A percentile compares a stretch with the other conserved stretches of the same genome.
Conservation (phyloP, 2,888 invertebrate species). For the Lithophane ornitopus region DNA sequence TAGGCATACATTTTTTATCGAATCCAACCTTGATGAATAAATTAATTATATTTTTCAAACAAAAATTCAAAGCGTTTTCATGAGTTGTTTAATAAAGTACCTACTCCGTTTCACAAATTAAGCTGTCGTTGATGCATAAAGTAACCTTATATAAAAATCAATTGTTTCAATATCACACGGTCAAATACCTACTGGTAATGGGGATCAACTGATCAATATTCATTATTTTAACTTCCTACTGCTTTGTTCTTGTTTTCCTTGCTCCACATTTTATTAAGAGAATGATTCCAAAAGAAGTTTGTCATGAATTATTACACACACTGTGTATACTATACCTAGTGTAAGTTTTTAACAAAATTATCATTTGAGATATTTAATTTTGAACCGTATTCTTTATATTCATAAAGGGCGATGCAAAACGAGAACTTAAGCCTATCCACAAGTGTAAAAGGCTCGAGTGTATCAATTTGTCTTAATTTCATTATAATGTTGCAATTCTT, state of each 20-base stretch:
- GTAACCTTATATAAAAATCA: neutral
- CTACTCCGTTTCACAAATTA: neutral
- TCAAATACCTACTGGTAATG: neutral
- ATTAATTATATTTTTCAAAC: neutral
- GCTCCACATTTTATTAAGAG: neutral
- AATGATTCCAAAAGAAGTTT: neutral
- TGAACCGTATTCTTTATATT: no score
- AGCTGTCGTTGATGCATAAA: neutral
- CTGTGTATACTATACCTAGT: no score
- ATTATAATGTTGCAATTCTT: neutral
- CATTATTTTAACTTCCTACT: conserved; percentile 17
- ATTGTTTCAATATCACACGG: conserved; percentile 25
- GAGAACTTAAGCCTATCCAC: no score
- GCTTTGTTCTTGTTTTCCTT: conserved; percentile 25
- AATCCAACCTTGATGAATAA: neutral
- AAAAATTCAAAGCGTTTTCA: no score
- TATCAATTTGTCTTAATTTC: neutral
- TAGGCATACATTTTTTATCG: neutral
- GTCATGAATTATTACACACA: no score
- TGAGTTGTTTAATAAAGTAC: neutral
- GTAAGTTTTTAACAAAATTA: no score
- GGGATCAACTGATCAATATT: conserved; percentile 29
- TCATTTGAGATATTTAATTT: no score
- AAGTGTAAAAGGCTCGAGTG: no score
- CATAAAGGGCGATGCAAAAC: no score